Base-by-base conservation (phyloP, 2,113 vertebrate genomes). In the Meleagris gallopavo region DNA sequence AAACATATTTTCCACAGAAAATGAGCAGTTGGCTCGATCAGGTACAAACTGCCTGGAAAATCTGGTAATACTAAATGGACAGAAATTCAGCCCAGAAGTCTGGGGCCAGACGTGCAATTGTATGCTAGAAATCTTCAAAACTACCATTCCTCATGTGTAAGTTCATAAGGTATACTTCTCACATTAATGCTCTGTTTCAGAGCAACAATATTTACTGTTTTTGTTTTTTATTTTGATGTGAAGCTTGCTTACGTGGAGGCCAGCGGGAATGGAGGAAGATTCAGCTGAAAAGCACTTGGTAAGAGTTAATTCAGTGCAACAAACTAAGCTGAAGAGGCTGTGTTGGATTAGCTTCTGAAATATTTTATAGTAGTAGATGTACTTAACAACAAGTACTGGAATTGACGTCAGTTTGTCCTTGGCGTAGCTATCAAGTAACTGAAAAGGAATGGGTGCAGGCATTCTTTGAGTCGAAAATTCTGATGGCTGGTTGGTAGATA, bases 1-100 rank as follows among this genome's bases (percentile, higher is more conserved):
- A 16, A 41, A 90, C 10, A 4, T 36, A 64, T 89, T 36, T 94
- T 92, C 90, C 89, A 36, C 97, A 99, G 99, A 99, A 96, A 99
- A 99, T 45, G 99, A 99, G 89, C 99, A 99, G 96, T 96, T 99
- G 97, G 99, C 99, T 38, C 98, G 99, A n/a, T 99, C 99, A 2
- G 99, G 99, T 61, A 99, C 99, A 8, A 99, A 99, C 96, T 99
- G 99, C 91, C 96, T 99, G 91, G 99, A 99, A 98, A 99, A 99
- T 95, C 97, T 99, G 93, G 99, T 99, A 69, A 99, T 99, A 95
- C 98, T 99, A 91, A 99, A 99, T 0, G 99, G 99, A 71, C 98
- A 99, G 96, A 99, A 99, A 96, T 99, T 99, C 98, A 99, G 98
- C 83, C 98, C 98, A 3, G 98, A 98, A n/a, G 99, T 99, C 50